Conservation (phyloP, 2,113 vertebrate species). For the Blennius ocellaris region DNA sequence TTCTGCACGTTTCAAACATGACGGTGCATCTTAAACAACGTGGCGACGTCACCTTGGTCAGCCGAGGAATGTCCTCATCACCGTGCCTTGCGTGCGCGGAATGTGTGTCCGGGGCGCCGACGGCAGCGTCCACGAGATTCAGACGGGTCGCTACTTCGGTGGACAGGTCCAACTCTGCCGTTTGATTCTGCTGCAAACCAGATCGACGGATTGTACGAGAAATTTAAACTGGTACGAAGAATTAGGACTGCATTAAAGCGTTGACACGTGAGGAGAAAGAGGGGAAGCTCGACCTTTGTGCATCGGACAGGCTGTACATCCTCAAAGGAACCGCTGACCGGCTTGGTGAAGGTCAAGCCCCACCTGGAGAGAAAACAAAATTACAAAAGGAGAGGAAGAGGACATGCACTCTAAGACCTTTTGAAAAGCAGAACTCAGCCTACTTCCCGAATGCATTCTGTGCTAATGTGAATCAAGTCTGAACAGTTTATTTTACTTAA, state of each 20-base stretch:
- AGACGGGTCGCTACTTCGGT: constrained; percentile 88
- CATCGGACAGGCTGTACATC: constrained; percentile 38
- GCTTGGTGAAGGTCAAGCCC: constrained; percentile 53
- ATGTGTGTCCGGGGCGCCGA: constrained; percentile 55
- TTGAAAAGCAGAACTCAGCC: no score
- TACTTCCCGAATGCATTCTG: no score
- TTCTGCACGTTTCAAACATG: no score
- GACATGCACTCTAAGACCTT: no score
- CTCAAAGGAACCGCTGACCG: constrained; percentile 48
- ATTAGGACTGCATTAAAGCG: not conserved
- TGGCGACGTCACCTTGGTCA: constrained; percentile 78
- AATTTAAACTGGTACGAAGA: not conserved
- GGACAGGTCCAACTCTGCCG: constrained; percentile 86
- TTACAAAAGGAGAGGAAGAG: no score
- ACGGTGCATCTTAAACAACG: no score
- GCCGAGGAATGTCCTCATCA: constrained; percentile 82
- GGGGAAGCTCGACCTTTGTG: constrained; percentile 57
- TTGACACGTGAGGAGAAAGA: not conserved
- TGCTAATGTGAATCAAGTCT: no score
- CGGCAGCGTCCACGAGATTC: constrained; percentile 81
- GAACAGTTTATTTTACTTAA: no score
- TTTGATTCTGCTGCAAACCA: constrained; percentile 70
- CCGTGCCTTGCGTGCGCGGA: constrained; percentile 66
- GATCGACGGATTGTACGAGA: not conserved
- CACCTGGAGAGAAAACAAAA: constrained; percentile 9